Evolutionary conservation across 2,113 vertebrate species (phyloP), one percentile per base, ranked within the genome.

Genomic region (Meles meles): DNA sequence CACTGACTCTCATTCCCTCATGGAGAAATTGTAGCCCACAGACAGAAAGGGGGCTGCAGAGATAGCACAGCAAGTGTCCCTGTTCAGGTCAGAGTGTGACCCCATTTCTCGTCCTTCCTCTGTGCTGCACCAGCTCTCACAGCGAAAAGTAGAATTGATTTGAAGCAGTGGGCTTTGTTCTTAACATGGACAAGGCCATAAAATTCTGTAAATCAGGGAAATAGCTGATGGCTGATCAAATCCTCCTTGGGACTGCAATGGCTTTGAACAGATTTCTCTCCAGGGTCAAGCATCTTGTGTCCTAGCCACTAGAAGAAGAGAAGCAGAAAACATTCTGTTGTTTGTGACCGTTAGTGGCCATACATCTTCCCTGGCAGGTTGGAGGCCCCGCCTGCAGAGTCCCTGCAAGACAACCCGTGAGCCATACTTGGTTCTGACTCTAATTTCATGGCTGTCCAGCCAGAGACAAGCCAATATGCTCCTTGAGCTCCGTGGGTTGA

Each of bases 201-300:
- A 3, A 42, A 55, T 8, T 6, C 82, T 93, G 21, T 17, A 1
- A 20, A 20, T 31, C 9, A 37, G 20, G 7, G 69, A 34, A 37
- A 55, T 21, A 6, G 0, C 20, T 17, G 6, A 7, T 11, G 18
- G 18, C 5, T n/a, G 13, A 21, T 13, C 2, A 3, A 27, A 12
- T 29, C 17, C 6, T 80, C 52, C 6, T 72, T 27, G n/a, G 34
- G 17, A 52, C 1, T 18, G n/a, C 29, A 1, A 0, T 34, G 37
- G 12, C 65, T 81, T 76, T 74, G 65, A 85, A 77, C 0, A 1
- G 12, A 31, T 20, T 34, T 82, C 20, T 95, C 52, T 93, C 6
- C 34, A 1, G 13, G n/a, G 29, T 55, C n/a, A 79, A 29, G 3
- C 17, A 27, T 39, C 55, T 63, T 79, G 20, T 7, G 3, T 84